phyloP scores from a whole-genome alignment of 2,888 invertebrate species.

The Pycnomerus fuliginosus region DNA sequence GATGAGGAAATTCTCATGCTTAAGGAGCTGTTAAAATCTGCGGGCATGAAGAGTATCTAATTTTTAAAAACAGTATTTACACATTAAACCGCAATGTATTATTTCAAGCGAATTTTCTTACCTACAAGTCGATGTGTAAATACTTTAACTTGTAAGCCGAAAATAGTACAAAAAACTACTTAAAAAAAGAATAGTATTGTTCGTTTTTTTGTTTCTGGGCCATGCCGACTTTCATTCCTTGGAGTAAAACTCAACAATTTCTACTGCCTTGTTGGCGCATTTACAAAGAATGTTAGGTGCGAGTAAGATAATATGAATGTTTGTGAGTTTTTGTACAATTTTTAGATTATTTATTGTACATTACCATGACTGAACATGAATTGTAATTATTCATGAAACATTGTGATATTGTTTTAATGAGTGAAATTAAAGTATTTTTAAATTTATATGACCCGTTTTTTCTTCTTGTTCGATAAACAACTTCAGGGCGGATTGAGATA shows the following conservation, averaged over 20 bases:
- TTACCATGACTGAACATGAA: slow-evolving; percentile 33
- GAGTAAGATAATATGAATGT: not conserved
- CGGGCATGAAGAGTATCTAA: slow-evolving; percentile 34
- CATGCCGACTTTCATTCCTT: slow-evolving; percentile 10
- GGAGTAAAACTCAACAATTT: slow-evolving; percentile 10
- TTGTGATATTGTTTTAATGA: too few species aligned
- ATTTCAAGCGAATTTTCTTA: slow-evolving; percentile 2
- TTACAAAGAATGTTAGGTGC: slow-evolving; percentile 4
- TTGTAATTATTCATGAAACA: slow-evolving; percentile 21
- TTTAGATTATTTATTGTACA: slow-evolving; percentile 34
- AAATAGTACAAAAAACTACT: too few species aligned
- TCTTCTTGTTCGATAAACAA: too few species aligned
- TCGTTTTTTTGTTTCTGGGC: slow-evolving; percentile 1
- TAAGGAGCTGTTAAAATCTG: slow-evolving; percentile 54
- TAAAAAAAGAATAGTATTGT: too few species aligned
- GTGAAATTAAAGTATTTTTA: slow-evolving; percentile 16
- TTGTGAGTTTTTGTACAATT: slow-evolving; percentile 30
- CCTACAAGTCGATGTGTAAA: too few species aligned
- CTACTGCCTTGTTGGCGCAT: slow-evolving; percentile 13
- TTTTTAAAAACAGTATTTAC: not conserved
- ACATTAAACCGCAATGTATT: not conserved
- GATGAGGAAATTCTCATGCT: slow-evolving; percentile 60
- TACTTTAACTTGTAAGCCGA: too few species aligned
- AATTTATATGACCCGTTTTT: too few species aligned
- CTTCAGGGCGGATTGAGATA: too few species aligned